Conservation (phyloP, 2,113 vertebrate genomes). For the Amphilophus citrinellus region DNA sequence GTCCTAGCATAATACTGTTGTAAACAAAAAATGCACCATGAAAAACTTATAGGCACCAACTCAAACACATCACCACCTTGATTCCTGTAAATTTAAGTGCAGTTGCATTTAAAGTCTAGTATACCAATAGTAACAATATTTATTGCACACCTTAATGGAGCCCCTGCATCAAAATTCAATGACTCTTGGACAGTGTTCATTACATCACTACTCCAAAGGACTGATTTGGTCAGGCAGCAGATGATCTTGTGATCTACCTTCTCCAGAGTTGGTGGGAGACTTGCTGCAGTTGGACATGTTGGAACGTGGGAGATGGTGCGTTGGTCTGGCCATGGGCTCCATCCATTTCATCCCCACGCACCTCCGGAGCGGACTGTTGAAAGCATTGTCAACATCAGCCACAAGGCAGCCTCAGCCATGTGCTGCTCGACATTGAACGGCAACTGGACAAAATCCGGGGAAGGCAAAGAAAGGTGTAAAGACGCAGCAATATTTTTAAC, state of each 20-base stretch:
- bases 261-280: slow-evolving; percentile 72
- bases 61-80: background rate
- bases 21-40: background rate
- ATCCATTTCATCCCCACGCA: slow-evolving; percentile 74
- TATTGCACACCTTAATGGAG: background rate
- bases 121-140: background rate
- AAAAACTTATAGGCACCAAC: background rate
- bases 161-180: slow-evolving; percentile 4
- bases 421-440: slow-evolving; percentile 60
- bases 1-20: background rate
- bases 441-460: slow-evolving; percentile 39
- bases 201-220: slow-evolving; percentile 61
- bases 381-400: slow-evolving; percentile 71
- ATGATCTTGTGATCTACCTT: slow-evolving; percentile 60
- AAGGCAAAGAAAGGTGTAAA: background rate
- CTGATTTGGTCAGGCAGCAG: slow-evolving; percentile 32
- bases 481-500: background rate
- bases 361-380: slow-evolving; percentile 60
- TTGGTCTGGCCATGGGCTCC: slow-evolving; percentile 66
- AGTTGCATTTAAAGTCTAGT: background rate
- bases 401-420: slow-evolving; percentile 60
- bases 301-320: slow-evolving; percentile 68
- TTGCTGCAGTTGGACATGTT: slow-evolving; percentile 77
- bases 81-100: background rate
- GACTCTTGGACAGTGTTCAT: slow-evolving; percentile 46